Base-by-base conservation (phyloP, 2,797 vertebrate species). In the Sitta carolinensis region DNA sequence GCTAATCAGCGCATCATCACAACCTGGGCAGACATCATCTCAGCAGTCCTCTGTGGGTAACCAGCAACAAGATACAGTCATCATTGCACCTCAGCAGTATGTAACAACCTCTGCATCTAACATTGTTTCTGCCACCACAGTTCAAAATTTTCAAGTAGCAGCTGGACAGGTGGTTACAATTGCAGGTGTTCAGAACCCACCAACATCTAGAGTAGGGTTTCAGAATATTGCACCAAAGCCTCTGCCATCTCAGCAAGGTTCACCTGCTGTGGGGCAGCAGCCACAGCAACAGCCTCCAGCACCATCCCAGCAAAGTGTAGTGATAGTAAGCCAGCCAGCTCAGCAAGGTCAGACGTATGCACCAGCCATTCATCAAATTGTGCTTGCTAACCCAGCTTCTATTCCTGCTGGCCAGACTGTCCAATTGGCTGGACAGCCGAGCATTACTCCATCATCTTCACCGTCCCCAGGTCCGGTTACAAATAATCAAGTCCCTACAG, bases 181-280 rank as follows among this genome's bases (percentile, higher is more conserved):
- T 16, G 98, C 98, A 48, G 98, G 98, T 58, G 97, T 99, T 63
- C 98, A 98, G 48, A 98, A 97, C 93, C 97, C 99, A 84, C 98
- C 98, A 25, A 98, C 98, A 14, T 98, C 99, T 47, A 98, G 99
- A 29, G 98, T 99, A 66, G 98, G 98, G 50, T 99, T 99, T 98
- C 99, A 99, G 96, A 99, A 99, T 72, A 99, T 99, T 66, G 99
- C 99, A 69, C 99, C 99, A 76, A 99, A 99, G 97, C 99, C 99
- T 89, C 98, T 98, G 54, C 98, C 98, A 1, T 98, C 98, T 94
- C 99, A 99, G 96, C 98, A 98, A 63, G 97, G 97, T 84, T 91
- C 97, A 25, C 96, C 98, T 64, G 88, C 97, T 2, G 96, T 98
- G 84, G 97, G 97, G 47, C 98, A 94, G 69, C 98, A 98, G 91